These are phyloP conservation scores for Himalopsyche phryganea DNA, from an alignment of 1,140 invertebrate species.

Conservation along the genomic window DNA sequence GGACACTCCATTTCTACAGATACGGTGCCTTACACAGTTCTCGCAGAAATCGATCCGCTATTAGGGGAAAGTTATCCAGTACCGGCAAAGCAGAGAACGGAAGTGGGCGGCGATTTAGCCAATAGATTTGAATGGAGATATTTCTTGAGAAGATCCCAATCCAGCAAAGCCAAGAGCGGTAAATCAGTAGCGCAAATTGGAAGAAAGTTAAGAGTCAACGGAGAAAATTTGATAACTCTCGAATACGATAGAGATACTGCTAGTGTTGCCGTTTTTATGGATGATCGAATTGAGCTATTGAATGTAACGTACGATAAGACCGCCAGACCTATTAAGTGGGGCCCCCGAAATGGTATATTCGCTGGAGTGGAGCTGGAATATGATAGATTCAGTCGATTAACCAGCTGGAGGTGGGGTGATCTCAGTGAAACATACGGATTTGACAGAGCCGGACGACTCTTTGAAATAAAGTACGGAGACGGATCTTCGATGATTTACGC, in stretches of 20 bases:
- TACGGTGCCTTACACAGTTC: conserved; percentile 77
- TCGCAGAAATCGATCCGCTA: conserved; percentile 78
- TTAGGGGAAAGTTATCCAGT: conserved; percentile 86
- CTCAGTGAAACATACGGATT: conserved; percentile 85
- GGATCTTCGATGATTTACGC: conserved; percentile 81
- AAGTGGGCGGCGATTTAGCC: conserved; percentile 83
- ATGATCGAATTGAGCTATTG: conserved; percentile 82
- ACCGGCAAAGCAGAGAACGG: conserved; percentile 83
- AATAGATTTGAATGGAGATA: conserved; percentile 95
- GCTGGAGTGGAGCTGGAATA: conserved; percentile 88
- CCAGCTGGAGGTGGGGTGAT: conserved; percentile 89
- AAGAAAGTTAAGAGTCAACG: conserved; percentile 81
- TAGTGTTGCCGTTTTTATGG: conserved; percentile 86
- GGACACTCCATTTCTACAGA: conserved; percentile 79
- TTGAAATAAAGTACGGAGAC: conserved; percentile 85
- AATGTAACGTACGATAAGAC: conserved; percentile 90
- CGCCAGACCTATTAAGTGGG: conserved; percentile 86
- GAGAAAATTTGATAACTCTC: conserved; percentile 84
- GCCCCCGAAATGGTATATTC: conserved; percentile 79
- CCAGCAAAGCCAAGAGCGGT: conserved; percentile 58
- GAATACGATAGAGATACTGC: conserved; percentile 89
- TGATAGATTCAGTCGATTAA: conserved; percentile 84
- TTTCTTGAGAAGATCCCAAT: conserved; percentile 68
- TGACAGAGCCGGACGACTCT: conserved; percentile 79
- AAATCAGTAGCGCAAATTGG: conserved; percentile 78